Evolutionary conservation across 2,113 vertebrate species (phyloP).

Genomic region (Empidonax traillii): DNA sequence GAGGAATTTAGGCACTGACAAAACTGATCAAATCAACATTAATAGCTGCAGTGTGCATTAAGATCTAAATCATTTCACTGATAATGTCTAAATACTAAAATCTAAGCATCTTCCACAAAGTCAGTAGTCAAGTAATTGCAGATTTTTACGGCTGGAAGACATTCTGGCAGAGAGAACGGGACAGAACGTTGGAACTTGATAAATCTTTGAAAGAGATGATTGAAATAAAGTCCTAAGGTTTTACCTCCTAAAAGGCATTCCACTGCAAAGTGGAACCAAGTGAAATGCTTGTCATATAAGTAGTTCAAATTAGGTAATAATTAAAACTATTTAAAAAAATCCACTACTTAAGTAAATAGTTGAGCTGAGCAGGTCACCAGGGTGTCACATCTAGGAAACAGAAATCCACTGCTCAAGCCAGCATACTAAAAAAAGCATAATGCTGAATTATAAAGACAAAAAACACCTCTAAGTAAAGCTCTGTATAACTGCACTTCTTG

Average conservation of each 20-base stretch:
- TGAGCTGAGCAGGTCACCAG: background rate
- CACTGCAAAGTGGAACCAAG: background rate
- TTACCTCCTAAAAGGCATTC: background rate
- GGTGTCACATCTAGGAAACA: background rate
- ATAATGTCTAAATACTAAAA: background rate
- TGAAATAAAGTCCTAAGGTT: background rate
- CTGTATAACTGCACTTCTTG: background rate
- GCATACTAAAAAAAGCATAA: background rate
- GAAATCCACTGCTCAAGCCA: background rate
- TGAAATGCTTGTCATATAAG: background rate
- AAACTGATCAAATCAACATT: background rate
- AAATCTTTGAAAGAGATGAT: background rate
- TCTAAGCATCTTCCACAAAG: background rate
- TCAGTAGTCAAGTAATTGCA: background rate
- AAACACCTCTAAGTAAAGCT: background rate
- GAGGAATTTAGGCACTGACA: background rate
- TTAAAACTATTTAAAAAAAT: background rate
- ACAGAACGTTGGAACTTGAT: background rate
- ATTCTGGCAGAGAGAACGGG: background rate
- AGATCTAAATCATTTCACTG: background rate
- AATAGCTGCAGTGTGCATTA: background rate
- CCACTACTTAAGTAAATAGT: rapidly evolving
- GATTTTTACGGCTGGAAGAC: background rate
- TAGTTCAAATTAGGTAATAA: background rate
- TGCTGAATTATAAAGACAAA: background rate